Percentiles rank a stretch among this genome's conserved stretches.
Conservation (phyloP, 1,140 invertebrate genomes). For the Ephestia elutella region DNA sequence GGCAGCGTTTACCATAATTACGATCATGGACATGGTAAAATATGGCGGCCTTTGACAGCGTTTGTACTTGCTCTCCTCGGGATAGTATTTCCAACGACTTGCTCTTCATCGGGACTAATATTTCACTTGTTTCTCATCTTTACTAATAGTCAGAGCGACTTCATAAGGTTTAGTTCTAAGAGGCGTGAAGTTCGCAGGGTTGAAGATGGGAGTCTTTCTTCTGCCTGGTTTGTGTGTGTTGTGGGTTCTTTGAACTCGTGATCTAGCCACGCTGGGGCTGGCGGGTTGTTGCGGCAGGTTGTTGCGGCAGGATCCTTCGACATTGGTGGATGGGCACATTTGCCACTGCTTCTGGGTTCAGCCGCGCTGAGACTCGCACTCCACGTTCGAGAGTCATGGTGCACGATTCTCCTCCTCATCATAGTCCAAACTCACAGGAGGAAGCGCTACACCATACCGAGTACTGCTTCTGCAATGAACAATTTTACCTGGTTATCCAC, state of each 20-base stretch:
- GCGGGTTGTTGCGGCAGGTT: no score
- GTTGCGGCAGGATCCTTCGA: conserved; percentile 39
- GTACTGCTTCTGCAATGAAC: conserved; percentile 7
- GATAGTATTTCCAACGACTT: background rate
- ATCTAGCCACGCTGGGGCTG: background rate
- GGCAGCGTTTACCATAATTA: background rate
- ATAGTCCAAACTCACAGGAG: conserved; percentile 16
- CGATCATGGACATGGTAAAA: background rate
- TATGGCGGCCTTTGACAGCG: background rate
- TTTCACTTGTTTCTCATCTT: background rate
- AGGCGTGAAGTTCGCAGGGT: background rate
- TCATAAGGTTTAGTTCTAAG: background rate
- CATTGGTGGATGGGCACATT: conserved; percentile 39
- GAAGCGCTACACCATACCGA: conserved; percentile 6
- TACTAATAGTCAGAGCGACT: background rate
- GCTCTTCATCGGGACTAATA: background rate
- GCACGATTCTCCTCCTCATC: conserved; percentile 35
- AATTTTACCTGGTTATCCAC: background rate
- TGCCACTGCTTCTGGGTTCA: conserved; percentile 35
- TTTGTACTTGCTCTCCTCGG: background rate
- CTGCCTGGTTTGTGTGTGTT: background rate
- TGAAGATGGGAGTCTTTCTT: background rate
- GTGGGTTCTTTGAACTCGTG: background rate
- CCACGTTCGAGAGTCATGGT: conserved; percentile 54
- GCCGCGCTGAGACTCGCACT: conserved; percentile 36